Evolutionary conservation across 2,113 vertebrate species (phyloP).

Genomic region (Elephas maximus): DNA sequence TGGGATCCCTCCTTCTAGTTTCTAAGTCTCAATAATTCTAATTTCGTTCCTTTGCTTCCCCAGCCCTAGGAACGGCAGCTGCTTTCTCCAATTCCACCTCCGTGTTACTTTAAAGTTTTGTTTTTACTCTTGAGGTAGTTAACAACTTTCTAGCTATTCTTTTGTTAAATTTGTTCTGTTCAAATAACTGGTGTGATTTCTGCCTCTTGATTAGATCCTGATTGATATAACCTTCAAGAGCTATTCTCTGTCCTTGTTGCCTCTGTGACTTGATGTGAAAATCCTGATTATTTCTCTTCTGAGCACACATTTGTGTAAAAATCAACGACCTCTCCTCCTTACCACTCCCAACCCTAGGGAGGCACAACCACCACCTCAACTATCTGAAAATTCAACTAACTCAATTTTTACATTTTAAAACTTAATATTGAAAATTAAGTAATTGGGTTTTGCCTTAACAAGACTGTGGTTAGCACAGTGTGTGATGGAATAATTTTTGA

Average conservation of each 20-base stretch:
- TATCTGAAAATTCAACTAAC: background rate
- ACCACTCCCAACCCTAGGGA: background rate
- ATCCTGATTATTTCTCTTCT: constrained; percentile 15
- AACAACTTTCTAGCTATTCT: constrained; percentile 16
- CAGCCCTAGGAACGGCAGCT: background rate
- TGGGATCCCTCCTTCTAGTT: background rate
- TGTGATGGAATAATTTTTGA: background rate
- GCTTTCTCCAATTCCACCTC: background rate
- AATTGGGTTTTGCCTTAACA: background rate
- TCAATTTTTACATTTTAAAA: background rate
- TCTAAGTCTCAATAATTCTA: constrained; percentile 34
- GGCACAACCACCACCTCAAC: background rate
- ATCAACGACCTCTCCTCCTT: background rate
- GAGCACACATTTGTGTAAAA: background rate
- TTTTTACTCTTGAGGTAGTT: background rate
- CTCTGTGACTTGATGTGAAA: background rate
- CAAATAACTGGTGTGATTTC: constrained; percentile 41
- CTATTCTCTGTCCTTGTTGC: background rate
- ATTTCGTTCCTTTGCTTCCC: background rate
- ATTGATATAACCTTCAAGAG: background rate
- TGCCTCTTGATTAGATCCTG: background rate
- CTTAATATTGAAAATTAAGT: background rate
- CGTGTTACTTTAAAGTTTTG: background rate
- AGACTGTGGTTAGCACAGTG: background rate
- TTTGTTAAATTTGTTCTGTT: background rate